phyloP scores from a whole-genome alignment of 2,797 vertebrate genomes.

The Chrysocyon brachyurus region DNA sequence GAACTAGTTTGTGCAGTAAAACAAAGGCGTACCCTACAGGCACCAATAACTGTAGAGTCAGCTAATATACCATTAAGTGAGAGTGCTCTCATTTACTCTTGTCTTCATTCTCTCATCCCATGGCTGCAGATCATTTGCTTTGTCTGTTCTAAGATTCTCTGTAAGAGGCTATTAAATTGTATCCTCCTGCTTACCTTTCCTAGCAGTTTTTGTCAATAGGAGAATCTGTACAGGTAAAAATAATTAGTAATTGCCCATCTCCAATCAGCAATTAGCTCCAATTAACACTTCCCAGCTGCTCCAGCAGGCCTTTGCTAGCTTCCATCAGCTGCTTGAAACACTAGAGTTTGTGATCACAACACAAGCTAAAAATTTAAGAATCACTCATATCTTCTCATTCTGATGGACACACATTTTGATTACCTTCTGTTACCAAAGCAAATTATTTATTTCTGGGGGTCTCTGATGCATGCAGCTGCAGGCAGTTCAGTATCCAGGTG shows the following conservation, averaged over 20 bases:
- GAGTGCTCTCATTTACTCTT: neutral
- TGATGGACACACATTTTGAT: conserved; percentile 66
- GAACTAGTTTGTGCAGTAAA: neutral
- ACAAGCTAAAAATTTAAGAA: conserved; percentile 31
- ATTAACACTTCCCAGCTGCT: conserved; percentile 69
- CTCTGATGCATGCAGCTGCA: conserved; percentile 28
- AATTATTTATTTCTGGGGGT: conserved; percentile 16
- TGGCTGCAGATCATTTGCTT: conserved; percentile 5
- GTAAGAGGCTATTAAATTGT: conserved; percentile 33
- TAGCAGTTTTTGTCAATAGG: neutral
- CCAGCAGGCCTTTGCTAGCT: neutral
- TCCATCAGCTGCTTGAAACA: neutral
- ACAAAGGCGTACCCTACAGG: neutral
- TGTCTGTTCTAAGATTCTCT: conserved; percentile 21
- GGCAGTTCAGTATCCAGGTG: neutral
- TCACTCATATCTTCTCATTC: conserved; percentile 32
- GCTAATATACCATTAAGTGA: neutral
- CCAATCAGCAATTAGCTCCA: conserved; percentile 77
- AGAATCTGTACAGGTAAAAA: conserved; percentile 71
- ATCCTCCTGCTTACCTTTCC: conserved; percentile 56
- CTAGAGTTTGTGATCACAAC: neutral
- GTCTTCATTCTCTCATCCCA: neutral
- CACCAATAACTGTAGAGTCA: neutral
- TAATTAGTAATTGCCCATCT: conserved; percentile 61
- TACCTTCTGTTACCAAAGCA: conserved; percentile 35